Percentiles rank a stretch among this genome's conserved stretches.
Conservation (phyloP, 2,113 vertebrate species). For the Xyrauchen texanus region DNA sequence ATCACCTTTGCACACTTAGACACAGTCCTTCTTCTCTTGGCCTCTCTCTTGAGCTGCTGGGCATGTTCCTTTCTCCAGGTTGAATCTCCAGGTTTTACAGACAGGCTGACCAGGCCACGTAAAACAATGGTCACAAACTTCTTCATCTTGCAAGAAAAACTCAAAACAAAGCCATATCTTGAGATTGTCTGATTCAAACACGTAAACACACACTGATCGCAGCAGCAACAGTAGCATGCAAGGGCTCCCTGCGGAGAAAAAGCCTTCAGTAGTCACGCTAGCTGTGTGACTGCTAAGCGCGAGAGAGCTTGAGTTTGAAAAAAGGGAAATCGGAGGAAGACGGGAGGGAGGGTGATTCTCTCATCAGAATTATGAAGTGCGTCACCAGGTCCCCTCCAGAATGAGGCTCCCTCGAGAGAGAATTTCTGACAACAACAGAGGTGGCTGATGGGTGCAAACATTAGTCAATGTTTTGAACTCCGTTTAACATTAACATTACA, state of each 20-base stretch:
- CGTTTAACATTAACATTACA: too few species aligned
- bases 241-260: conserved; percentile 67
- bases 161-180: conserved; percentile 15
- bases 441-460: neutral
- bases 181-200: neutral
- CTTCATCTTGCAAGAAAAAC: conserved; percentile 72
- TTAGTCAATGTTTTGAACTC: too few species aligned
- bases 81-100: conserved; percentile 69
- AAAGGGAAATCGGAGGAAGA: conserved; percentile 46
- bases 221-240: conserved; percentile 49
- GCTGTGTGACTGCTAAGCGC: conserved; percentile 62
- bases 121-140: conserved; percentile 82
- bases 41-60: conserved; percentile 64
- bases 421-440: conserved; percentile 3
- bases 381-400: conserved; percentile 28
- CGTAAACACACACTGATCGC: conserved; percentile 7
- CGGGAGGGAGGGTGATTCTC: conserved; percentile 43
- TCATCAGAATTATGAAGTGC: conserved; percentile 42
- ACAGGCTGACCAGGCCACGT: conserved; percentile 77
- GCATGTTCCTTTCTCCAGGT: conserved; percentile 73
- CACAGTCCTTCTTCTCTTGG: conserved; percentile 64
- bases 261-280: conserved; percentile 67
- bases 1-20: conserved; percentile 66
- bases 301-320: conserved; percentile 46
- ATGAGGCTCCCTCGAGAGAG: conserved; percentile 7